A percentile compares a stretch with the other conserved stretches of the same genome.
Evolutionary conservation across 1,140 invertebrate genomes (phyloP).

Genomic region (Chironomus striatipennis): DNA sequence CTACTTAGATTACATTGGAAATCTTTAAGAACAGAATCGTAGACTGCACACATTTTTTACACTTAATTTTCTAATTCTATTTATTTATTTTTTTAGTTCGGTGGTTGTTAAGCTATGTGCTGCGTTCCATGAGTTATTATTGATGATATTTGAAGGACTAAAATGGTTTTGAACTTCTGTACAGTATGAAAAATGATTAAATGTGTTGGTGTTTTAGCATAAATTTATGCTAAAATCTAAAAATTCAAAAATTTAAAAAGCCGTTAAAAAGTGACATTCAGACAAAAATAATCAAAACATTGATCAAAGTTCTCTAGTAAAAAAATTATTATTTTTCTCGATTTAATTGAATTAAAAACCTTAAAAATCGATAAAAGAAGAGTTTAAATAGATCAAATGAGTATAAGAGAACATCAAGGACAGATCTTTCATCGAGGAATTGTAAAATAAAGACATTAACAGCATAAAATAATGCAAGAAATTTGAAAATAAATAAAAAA

Average conservation of each 20-base stretch:
- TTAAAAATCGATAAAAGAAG: background rate
- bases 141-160: no score
- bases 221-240: no score
- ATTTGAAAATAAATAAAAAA: background rate
- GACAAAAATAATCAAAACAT: background rate
- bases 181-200: background rate
- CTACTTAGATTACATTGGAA: conserved; percentile 3
- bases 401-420: background rate
- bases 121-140: no score
- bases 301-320: background rate
- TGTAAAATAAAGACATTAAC: background rate
- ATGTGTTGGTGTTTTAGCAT: no score
- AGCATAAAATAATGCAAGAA: background rate
- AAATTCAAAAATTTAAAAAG: background rate
- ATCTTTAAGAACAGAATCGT: background rate
- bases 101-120: background rate
- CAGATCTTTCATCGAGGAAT: background rate
- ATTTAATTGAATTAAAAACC: background rate
- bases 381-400: background rate
- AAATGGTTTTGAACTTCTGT: background rate
- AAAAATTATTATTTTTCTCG: background rate
- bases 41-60: background rate
- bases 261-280: background rate
- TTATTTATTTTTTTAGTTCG: background rate
- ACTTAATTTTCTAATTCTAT: background rate